phyloP scores from a whole-genome alignment of 2,888 invertebrate genomes.

The Labia minor region DNA sequence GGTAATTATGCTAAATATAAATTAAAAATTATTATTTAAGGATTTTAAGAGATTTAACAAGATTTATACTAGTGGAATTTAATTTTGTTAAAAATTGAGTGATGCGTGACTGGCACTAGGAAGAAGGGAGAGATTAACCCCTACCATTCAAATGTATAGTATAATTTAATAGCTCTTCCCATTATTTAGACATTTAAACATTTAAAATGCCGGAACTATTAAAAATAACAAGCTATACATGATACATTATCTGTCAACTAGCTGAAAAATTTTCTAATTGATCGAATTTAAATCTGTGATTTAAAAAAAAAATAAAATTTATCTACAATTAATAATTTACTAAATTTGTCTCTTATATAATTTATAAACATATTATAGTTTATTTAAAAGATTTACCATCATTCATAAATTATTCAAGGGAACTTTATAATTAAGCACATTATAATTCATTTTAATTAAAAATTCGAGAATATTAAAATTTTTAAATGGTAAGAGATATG shows the following conservation, averaged over 20 bases:
- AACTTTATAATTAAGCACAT: too few relatives aligned
- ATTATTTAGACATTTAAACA: neutral
- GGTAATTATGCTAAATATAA: too few relatives aligned
- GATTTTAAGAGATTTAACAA: neutral
- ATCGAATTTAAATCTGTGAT: too few relatives aligned
- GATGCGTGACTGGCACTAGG: conserved; percentile 21
- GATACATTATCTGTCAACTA: too few relatives aligned
- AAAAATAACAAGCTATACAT: too few relatives aligned
- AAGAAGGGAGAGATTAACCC: conserved; percentile 8
- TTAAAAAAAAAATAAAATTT: too few relatives aligned
- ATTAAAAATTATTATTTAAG: neutral
- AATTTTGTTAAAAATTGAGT: conserved; percentile 8
- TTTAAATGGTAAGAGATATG: neutral
- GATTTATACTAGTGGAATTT: neutral
- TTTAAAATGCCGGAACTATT: neutral
- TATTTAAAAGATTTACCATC: too few relatives aligned
- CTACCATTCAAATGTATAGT: neutral
- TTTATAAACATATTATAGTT: too few relatives aligned
- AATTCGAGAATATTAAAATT: neutral
- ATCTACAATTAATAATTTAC: too few relatives aligned
- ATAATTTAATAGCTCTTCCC: neutral
- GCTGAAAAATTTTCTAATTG: too few relatives aligned
- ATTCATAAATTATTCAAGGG: too few relatives aligned
- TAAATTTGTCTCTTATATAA: too few relatives aligned
- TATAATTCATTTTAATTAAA: neutral